A percentile compares a stretch with the other conserved stretches of the same genome.
Conservation (phyloP, 2,888 invertebrate genomes). For the Stenchaetothrips biformis region DNA sequence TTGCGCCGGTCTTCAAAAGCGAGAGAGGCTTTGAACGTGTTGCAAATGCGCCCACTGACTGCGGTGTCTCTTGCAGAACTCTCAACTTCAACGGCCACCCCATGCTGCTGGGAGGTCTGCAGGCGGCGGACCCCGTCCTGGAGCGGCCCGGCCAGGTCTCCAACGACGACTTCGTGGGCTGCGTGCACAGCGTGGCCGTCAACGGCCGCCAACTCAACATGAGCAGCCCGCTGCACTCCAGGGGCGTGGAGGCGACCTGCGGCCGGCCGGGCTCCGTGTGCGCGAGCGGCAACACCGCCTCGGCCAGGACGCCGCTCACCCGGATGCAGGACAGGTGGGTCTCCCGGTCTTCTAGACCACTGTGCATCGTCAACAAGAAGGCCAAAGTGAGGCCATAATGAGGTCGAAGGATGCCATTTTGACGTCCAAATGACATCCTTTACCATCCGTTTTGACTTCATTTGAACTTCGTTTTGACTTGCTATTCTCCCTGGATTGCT, state of each 20-base stretch:
- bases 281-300: constrained; percentile 18
- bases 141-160: constrained; percentile 86
- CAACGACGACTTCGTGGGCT: constrained; percentile 90
- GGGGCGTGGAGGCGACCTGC: constrained; percentile 71
- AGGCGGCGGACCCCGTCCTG: constrained; percentile 76
- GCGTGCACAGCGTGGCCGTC: constrained; percentile 83
- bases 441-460: too few relatives aligned
- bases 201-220: constrained; percentile 81
- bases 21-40: too few relatives aligned
- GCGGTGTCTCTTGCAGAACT: constrained; percentile 58
- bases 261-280: constrained; percentile 52
- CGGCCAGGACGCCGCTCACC: background rate
- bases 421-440: too few relatives aligned
- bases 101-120: constrained; percentile 77
- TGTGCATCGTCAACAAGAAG: too few relatives aligned
- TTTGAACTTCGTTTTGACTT: too few relatives aligned
- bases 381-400: too few relatives aligned
- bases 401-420: too few relatives aligned
- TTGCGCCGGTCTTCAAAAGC: background rate
- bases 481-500: too few relatives aligned
- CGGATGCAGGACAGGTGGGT: background rate
- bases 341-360: too few relatives aligned
- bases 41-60: too few relatives aligned
- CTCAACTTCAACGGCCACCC: constrained; percentile 87
- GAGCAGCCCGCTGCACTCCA: constrained; percentile 67